These are phyloP conservation scores for Aspidiotus destructor DNA, from an alignment of 2,888 invertebrate species.

Conservation along the genomic window DNA sequence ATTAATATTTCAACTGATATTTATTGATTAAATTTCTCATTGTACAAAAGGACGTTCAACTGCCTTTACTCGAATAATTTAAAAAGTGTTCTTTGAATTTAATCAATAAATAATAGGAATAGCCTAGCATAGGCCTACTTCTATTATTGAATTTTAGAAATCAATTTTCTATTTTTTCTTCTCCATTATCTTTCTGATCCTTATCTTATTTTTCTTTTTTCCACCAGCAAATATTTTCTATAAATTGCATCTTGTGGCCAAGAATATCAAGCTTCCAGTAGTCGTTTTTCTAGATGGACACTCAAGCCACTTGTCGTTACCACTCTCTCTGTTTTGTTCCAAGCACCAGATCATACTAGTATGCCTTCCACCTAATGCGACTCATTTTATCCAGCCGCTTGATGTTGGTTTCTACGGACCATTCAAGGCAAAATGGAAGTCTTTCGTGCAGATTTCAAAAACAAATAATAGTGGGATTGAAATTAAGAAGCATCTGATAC, in stretches of 20 bases:
- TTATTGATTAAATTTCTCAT: no score
- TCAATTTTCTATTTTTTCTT: no score
- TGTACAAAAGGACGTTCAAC: no score
- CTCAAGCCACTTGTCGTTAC: not conserved
- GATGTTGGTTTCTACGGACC: not conserved
- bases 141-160: not conserved
- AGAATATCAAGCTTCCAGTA: not conserved
- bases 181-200: no score
- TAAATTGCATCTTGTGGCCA: not conserved
- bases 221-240: constrained; percentile 3
- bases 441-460: not conserved
- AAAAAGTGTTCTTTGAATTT: no score
- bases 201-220: no score
- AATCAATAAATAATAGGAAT: not conserved
- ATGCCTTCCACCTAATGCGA: constrained; percentile 3
- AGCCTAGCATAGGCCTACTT: not conserved
- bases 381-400: not conserved
- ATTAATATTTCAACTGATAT: no score
- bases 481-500: not conserved
- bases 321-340: not conserved
- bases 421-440: not conserved
- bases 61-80: no score
- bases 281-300: constrained; percentile 4
- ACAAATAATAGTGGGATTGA: not conserved
- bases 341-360: not conserved